Base-by-base conservation (phyloP, 92 coral and sea anemone genomes). In the Anthopleura xanthogrammica region DNA sequence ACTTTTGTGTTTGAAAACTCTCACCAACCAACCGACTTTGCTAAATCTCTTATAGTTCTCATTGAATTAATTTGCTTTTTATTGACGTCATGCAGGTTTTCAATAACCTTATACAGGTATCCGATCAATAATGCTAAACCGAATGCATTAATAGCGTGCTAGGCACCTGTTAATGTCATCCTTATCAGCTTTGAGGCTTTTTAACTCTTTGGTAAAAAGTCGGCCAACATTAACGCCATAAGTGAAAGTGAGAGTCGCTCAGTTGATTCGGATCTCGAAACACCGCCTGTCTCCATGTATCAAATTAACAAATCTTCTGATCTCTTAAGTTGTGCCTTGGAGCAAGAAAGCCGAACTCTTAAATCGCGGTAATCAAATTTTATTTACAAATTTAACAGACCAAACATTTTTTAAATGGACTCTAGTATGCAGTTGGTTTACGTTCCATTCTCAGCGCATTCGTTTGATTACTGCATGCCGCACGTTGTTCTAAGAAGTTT, bases 81-180 rank as follows among this genome's bases (percentile, higher is more conserved):
- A n/a, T 62, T 62, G 24, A 20, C 24, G 70, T 23, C 36, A 62
- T 62, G 36, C 70, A 20, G 65, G 19, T 5, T 60, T 14, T 60
- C 65, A 50, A 50, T 16, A 12, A 60, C n/a, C 0, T 60, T 20
- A 20, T 16, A 16, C 5, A 60, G 70, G 24, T 14, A 14, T 46
- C 58, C 58, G 58, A 54, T 54, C 58, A 62, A 19, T 19, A 19
- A 62, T 62, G 29, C 70, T n/a, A 62, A 62, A 19, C 70, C 22
- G 70, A 62, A 62, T 20, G 70, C 70, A 62, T 62, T 62, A 20
- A 62, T 62, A n/a, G 70, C 70, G 24, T 62, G 36, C 70, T 20
- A 62, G 41, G 74, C 74, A 68, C 74, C 74, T 68, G 74, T 68
- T 68, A 68, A 62, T 68, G 41, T 36, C 36, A 29, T 68, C 16